phyloP scores from a whole-genome alignment of 2,113 vertebrate genomes.

The Rhizomys pruinosus region DNA sequence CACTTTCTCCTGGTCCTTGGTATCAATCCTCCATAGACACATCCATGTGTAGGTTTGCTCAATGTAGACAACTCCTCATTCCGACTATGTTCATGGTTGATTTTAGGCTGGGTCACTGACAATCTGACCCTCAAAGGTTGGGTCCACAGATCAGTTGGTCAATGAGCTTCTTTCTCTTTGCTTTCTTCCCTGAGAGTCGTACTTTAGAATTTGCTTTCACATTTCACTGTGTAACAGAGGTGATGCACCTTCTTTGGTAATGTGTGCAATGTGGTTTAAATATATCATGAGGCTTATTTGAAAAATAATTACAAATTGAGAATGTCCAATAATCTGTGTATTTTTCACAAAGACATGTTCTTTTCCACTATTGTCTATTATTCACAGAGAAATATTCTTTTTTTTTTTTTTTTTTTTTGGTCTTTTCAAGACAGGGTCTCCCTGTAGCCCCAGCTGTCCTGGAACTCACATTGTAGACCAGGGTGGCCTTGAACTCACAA shows the following conservation, averaged over 20 bases:
- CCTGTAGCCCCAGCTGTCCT: too few relatives aligned
- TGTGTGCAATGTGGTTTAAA: neutral
- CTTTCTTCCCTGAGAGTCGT: neutral
- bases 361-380: too few relatives aligned
- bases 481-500: too few relatives aligned
- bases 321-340: neutral
- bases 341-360: too few relatives aligned
- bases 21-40: neutral
- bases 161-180: neutral
- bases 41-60: too few relatives aligned
- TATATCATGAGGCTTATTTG: neutral
- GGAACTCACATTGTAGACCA: too few relatives aligned
- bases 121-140: neutral
- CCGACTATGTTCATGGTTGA: too few relatives aligned
- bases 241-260: neutral
- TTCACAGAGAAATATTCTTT: too few relatives aligned
- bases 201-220: neutral
- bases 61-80: neutral
- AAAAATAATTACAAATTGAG: neutral
- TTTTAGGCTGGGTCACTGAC: neutral
- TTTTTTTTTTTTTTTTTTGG: too few relatives aligned
- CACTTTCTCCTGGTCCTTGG: neutral
- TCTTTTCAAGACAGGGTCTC: too few relatives aligned
- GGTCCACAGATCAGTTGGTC: too few relatives aligned
- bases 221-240: neutral